phyloP scores from a whole-genome alignment of 2,113 vertebrate genomes.

The Columba janthina region DNA sequence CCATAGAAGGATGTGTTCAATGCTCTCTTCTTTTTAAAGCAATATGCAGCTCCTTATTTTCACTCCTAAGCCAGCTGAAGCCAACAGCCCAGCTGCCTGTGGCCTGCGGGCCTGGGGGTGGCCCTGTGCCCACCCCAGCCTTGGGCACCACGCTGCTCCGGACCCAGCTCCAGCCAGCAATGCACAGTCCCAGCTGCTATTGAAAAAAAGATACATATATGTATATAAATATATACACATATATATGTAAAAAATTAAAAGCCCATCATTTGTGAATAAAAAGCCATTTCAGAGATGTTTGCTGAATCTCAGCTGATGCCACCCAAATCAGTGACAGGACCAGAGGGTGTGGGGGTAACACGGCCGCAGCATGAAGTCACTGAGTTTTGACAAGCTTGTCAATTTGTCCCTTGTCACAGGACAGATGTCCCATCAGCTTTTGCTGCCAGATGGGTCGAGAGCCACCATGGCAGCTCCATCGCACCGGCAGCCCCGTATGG shows the following conservation, averaged over 20 bases:
- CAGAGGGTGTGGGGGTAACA: rapidly evolving
- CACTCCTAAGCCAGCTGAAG: not conserved
- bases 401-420: no score
- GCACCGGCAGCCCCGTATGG: no score
- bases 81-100: not conserved
- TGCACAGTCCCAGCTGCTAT: not conserved
- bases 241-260: not conserved
- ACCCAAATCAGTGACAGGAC: not conserved
- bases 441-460: no score
- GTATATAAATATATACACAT: no score
- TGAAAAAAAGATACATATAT: no score
- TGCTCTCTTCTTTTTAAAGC: not conserved
- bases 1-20: rapidly evolving
- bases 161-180: no score
- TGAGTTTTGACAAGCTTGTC: no score
- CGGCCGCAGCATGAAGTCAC: no score
- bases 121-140: not conserved
- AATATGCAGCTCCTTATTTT: not conserved
- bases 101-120: not conserved
- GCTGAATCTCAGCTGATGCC: not conserved
- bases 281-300: not conserved
- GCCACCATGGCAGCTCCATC: no score
- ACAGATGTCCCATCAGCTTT: no score
- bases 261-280: not conserved
- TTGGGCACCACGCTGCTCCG: not conserved